Evolutionary conservation across 2,797 vertebrate genomes (phyloP).

Genomic region (Lithobates pipiens): DNA sequence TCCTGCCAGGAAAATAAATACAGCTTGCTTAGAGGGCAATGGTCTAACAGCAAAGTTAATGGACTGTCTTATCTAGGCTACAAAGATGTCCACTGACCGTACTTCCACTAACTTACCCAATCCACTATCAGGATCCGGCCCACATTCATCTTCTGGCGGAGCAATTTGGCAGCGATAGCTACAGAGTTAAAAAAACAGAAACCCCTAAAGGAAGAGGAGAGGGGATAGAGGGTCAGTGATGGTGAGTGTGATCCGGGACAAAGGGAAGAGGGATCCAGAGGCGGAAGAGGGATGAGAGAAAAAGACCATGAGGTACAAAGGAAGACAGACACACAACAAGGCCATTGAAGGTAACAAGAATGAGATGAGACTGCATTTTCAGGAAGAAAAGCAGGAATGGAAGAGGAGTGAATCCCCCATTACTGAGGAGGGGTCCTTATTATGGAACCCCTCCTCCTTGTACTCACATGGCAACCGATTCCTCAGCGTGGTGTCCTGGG

Average conservation of each 20-base stretch:
- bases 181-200: constrained; percentile 97
- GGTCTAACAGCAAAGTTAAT: neutral
- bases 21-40: neutral
- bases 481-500: constrained; percentile 92
- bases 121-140: constrained; percentile 94
- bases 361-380: neutral
- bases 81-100: neutral
- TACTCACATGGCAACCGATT: constrained; percentile 94
- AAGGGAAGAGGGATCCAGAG: neutral
- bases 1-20: constrained; percentile 76
- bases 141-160: constrained; percentile 93
- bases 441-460: neutral
- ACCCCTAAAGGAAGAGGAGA: constrained; percentile 69
- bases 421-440: neutral
- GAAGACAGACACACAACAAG: neutral
- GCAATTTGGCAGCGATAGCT: constrained; percentile 92
- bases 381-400: neutral
- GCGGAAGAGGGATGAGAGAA: neutral
- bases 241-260: constrained; percentile 6
- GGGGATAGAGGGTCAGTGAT: constrained; percentile 15
- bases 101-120: constrained; percentile 81
- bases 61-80: neutral
- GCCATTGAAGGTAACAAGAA: neutral
- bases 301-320: neutral
- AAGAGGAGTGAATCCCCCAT: neutral